phyloP scores from a whole-genome alignment of 2,113 vertebrate genomes.

The Boulengeromyrus knoepffleri region DNA sequence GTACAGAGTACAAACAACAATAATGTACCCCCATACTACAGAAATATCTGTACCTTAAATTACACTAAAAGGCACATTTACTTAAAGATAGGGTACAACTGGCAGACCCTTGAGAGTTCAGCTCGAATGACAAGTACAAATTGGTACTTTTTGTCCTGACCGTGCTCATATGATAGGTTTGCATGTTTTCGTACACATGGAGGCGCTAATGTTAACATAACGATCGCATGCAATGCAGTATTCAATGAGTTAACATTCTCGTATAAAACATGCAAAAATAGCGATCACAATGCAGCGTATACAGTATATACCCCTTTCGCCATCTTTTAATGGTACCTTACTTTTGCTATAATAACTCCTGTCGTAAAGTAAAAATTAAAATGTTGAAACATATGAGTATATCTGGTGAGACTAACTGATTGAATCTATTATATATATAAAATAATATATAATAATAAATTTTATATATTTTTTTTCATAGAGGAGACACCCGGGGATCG shows the following conservation, averaged over 20 bases:
- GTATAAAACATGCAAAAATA: neutral
- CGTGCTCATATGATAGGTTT: neutral
- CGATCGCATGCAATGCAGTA: neutral
- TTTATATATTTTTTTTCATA: too few relatives aligned
- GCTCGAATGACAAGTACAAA: neutral
- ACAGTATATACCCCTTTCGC: too few relatives aligned
- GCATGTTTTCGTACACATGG: neutral
- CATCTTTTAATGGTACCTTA: neutral
- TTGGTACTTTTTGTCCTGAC: neutral
- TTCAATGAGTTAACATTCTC: neutral
- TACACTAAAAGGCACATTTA: neutral
- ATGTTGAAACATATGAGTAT: neutral
- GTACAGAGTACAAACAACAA: neutral
- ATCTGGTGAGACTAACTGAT: neutral
- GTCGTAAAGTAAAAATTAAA: neutral
- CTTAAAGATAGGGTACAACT: neutral
- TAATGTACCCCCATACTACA: neutral
- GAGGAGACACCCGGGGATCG: neutral
- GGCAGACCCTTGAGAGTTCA: neutral
- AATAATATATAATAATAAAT: too few relatives aligned
- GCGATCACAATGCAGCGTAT: neutral
- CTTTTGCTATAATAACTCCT: neutral
- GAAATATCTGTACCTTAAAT: neutral
- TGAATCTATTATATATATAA: neutral
- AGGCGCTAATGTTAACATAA: neutral